Percentiles rank a stretch among this genome's conserved stretches.
These are phyloP conservation scores for Vandiemenella viatica DNA, from an alignment of 2,888 invertebrate genomes.

Conservation along the genomic window DNA sequence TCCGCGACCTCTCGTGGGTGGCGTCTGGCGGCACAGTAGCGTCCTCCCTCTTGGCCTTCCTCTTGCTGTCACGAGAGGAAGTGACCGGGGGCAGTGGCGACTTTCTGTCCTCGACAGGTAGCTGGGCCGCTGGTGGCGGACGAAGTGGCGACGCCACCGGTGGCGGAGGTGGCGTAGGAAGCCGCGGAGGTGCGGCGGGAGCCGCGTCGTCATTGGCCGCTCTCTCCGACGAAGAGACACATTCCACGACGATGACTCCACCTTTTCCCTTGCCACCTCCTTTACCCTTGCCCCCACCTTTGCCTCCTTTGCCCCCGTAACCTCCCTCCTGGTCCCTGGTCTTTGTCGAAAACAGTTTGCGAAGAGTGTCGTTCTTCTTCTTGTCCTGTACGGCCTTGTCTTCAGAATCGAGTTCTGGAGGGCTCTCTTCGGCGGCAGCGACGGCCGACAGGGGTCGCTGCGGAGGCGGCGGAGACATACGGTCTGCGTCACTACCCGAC, in stretches of 20 bases:
- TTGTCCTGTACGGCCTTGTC: constrained; percentile 46
- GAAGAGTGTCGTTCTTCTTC: constrained; percentile 51
- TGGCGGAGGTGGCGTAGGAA: background rate
- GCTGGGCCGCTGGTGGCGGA: background rate
- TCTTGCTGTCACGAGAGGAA: no score
- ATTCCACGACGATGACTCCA: background rate
- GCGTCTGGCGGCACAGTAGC: background rate
- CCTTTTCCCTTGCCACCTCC: constrained; percentile 37
- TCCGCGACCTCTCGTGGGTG: background rate
- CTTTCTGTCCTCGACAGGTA: background rate
- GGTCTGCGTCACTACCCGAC: background rate
- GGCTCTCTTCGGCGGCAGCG: constrained; percentile 26
- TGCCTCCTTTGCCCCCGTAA: constrained; percentile 20
- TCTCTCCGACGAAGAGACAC: no score
- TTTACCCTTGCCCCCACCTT: constrained; percentile 40
- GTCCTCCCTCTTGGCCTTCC: no score
- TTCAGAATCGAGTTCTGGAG: constrained; percentile 32
- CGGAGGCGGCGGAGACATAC: constrained; percentile 17
- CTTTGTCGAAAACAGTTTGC: constrained; percentile 42
- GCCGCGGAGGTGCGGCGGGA: background rate
- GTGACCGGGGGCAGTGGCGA: background rate
- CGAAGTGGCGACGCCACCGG: background rate
- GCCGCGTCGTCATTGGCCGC: no score
- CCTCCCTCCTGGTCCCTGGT: constrained; percentile 21
- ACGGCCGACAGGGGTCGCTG: constrained; percentile 19